Evolutionary conservation across 53 echinoderm and acorn worm species (phyloP), one percentile per base, ranked within the genome.

Genomic region (Mesocentrotus franciscanus): DNA sequence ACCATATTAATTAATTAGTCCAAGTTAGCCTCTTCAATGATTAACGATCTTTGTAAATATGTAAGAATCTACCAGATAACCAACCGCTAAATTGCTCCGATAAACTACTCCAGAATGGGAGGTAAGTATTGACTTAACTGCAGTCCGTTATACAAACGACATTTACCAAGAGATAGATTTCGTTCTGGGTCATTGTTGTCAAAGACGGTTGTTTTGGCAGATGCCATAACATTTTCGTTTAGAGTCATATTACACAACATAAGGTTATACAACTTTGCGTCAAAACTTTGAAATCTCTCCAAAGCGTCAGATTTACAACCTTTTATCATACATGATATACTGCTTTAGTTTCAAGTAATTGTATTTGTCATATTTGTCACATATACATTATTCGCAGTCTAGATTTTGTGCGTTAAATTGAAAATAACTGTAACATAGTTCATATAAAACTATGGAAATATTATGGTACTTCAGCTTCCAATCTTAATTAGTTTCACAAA

Each of bases 1-100:
- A 91, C 64, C 22, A 20, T 61, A 61, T 91, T 91, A 91, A 62
- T 91, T 91, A 91, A 91, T 91, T 66, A 91, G 66, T 34, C 91
- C 62, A 22, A 27, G 87, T 87, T 87, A 91, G 20, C 10, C 91
- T 91, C 33, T 66, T 91, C 22, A 91, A 91, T 91, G 20, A 91
- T 91, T 91, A 91, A 91, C 91, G 26, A 20, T 35, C 33, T 61
- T 16, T 22, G 66, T 66, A 91, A 91, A 91, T 66, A 87, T 4
- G 58, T 56, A 16, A 87, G 29, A 87, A 57, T 56, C 87, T 20
- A 66, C 34, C 20, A 56, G 91, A 91, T 91, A 91, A 66, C 61
- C 22, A 7, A 39, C 24, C 91, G 30, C 91, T 91, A 91, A 91
- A 91, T 91, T 91, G 34, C 35, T 91, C 68, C 22, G 91, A 91